These are phyloP conservation scores for Maccullochella peelii DNA, from an alignment of 2,113 vertebrate genomes.

Conservation along the genomic window DNA sequence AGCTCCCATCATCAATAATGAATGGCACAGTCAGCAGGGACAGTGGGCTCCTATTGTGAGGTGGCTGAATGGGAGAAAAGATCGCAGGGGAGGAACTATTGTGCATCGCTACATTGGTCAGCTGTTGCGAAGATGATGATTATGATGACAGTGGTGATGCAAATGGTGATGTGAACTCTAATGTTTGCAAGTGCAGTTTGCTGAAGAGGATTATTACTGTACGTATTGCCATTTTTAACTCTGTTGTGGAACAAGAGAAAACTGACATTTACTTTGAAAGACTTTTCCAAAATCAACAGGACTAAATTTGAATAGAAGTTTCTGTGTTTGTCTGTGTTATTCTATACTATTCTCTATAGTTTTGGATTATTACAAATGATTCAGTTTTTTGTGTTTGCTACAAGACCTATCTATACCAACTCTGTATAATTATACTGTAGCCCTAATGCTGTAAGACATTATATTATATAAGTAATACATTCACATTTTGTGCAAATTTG, in stretches of 20 bases:
- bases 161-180: slow-evolving; percentile 33
- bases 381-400: background rate
- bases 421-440: background rate
- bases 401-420: no score
- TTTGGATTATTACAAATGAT: background rate
- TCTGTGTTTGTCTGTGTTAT: background rate
- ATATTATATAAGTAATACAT: background rate
- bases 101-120: slow-evolving; percentile 35
- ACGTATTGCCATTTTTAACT: background rate
- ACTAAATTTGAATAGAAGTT: background rate
- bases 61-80: slow-evolving; percentile 64
- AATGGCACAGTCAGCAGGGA: slow-evolving; percentile 71
- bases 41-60: slow-evolving; percentile 69
- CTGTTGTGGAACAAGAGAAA: slow-evolving; percentile 6
- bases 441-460: background rate
- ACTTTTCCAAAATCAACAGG: background rate
- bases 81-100: slow-evolving; percentile 41
- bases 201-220: slow-evolving; percentile 3
- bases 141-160: slow-evolving; percentile 11
- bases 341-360: background rate
- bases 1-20: slow-evolving; percentile 82
- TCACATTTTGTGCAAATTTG: background rate
- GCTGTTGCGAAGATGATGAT: slow-evolving; percentile 59
- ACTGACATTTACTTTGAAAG: slow-evolving; percentile 8
- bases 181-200: slow-evolving; percentile 3